Conservation (phyloP, 2,113 vertebrate species). For the Percina caprodes region DNA sequence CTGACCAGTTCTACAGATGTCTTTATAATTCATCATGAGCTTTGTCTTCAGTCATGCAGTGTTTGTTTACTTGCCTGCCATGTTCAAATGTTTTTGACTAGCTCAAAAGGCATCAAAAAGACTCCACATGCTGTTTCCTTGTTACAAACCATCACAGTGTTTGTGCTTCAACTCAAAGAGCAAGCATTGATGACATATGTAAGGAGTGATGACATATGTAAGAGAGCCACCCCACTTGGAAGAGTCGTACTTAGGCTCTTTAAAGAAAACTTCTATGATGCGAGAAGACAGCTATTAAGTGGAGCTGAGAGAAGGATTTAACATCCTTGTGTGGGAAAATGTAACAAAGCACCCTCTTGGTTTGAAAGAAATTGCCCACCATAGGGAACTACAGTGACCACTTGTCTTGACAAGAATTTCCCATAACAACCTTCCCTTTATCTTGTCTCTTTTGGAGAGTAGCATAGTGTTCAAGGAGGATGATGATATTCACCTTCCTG, state of each 20-base stretch:
- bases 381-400: conserved; percentile 3
- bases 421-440: conserved; percentile 34
- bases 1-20: background rate
- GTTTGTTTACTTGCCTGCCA: conserved; percentile 18
- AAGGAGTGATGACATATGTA: no score
- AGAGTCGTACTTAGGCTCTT: background rate
- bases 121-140: conserved; percentile 12
- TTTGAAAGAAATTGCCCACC: conserved; percentile 30
- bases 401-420: conserved; percentile 40
- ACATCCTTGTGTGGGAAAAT: conserved; percentile 5
- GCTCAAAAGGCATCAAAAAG: background rate
- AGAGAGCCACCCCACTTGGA: background rate
- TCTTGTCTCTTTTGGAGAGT: conserved; percentile 38
- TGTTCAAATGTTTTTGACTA: conserved; percentile 16
- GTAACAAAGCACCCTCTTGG: conserved; percentile 6
- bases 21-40: background rate
- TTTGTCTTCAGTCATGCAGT: conserved; percentile 17
- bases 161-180: background rate
- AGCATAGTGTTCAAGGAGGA: conserved; percentile 50
- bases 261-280: background rate
- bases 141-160: conserved; percentile 17
- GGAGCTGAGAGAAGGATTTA: conserved; percentile 8
- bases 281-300: background rate
- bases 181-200: background rate
- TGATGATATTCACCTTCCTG: conserved; percentile 43